Base-by-base conservation (phyloP, 1,140 invertebrate species). In the Amyelois transitella region DNA sequence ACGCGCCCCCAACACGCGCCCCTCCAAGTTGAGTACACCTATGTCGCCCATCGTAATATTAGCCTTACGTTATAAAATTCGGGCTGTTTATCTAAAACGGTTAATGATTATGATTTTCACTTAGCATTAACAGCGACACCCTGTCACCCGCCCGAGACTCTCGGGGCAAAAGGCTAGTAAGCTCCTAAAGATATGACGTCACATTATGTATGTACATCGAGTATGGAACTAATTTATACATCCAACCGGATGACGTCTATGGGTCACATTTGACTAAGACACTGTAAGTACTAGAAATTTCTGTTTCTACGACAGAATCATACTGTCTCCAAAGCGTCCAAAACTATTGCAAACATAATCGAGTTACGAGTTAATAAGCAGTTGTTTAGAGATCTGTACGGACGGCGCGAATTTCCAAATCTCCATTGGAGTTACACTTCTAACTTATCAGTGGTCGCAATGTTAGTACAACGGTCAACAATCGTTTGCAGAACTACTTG, bases 131-230 rank as follows among this genome's bases (percentile, higher is more conserved):
- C 77, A 83, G 78, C 82, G 82, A 81, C 84, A 86, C 84, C 84
- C 84, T 87, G 84, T 86, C 81, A 83, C 74, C 84, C 84, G 73
- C 77, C 81, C 84, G 84, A 77, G 75, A 67, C 59, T 55, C 73
- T 70, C 82, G 82, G 79, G 76, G 64, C 79, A 85, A 87, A 85
- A 87, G 80, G 81, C 81, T 87, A 85, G 80, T 87, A 87, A 87
- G 84, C 84, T 87, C 84, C 81, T 86, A 87, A 84, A 83, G 84
- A 86, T 87, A 87, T 86, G 84, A 86, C 71, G 68, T 84, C 74
- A 81, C 64, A 80, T 48, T 79, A 79, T 77, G 72, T 81, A 78
- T 72, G 66, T 78, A 80, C 75, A 82, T 60, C 53, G 60, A 62
- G 58, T 63, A 53, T 66, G 55, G 58, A 61, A 59, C 57, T 60